These are phyloP conservation scores for Magallana angulata DNA, from an alignment of 1,140 invertebrate species.

Conservation along the genomic window DNA sequence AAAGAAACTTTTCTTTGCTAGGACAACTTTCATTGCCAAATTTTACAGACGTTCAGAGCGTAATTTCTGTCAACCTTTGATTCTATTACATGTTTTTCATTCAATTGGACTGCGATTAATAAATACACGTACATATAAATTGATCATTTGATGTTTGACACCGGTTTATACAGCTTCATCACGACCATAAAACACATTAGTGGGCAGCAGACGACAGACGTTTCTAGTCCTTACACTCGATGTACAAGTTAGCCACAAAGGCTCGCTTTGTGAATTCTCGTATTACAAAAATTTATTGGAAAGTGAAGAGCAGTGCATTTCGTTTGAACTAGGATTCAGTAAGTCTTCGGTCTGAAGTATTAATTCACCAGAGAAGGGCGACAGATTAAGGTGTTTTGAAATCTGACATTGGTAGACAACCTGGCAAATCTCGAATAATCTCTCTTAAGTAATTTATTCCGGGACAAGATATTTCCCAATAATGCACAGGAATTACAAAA, in stretches of 20 bases:
- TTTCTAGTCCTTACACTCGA: background rate
- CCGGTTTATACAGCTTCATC: background rate
- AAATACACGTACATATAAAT: background rate
- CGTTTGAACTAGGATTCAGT: conserved; percentile 33
- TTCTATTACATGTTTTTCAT: too few relatives aligned
- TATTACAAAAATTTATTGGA: conserved; percentile 37
- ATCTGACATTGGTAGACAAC: conserved; percentile 14
- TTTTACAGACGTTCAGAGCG: too few relatives aligned
- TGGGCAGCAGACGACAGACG: background rate
- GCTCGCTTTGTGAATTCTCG: conserved; percentile 1
- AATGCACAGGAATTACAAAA: conserved; percentile 29
- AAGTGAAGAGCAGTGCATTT: conserved; percentile 31
- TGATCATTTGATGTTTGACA: background rate
- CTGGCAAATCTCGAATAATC: conserved; percentile 16
- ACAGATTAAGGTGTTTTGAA: conserved; percentile 27
- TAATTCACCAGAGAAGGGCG: conserved; percentile 2
- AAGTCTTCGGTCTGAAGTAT: conserved; percentile 5
- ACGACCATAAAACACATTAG: background rate
- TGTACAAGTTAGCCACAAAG: background rate
- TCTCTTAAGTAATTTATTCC: conserved; percentile 32
- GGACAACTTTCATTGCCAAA: too few relatives aligned
- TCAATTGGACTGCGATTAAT: background rate
- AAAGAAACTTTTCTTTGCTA: too few relatives aligned
- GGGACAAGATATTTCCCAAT: conserved; percentile 31
- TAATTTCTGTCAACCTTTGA: too few relatives aligned